Conservation (phyloP, 2,888 invertebrate genomes). For the Litoditis marina region DNA sequence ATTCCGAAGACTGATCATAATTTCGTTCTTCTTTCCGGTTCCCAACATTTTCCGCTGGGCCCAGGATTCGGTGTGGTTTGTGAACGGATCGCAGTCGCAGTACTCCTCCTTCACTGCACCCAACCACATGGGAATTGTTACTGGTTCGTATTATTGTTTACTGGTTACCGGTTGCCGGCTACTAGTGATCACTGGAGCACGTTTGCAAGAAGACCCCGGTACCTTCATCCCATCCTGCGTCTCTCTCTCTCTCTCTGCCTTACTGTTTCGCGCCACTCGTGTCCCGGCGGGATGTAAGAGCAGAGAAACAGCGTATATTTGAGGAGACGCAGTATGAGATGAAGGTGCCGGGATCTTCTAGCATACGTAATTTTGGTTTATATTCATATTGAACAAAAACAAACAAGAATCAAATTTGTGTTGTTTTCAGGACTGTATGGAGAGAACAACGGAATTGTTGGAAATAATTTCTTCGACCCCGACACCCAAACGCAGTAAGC, state of each 20-base stretch:
- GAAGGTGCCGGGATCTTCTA: no score
- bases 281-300: no score
- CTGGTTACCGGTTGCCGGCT: background rate
- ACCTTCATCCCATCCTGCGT: no score
- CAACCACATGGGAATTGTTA: slow-evolving; percentile 42
- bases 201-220: no score
- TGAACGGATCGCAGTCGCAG: slow-evolving; percentile 34
- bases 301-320: no score
- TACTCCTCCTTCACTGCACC: slow-evolving; percentile 38
- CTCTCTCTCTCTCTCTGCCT: no score
- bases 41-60: slow-evolving; percentile 39
- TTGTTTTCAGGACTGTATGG: slow-evolving; percentile 25
- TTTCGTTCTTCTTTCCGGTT: slow-evolving; percentile 19
- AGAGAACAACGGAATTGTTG: slow-evolving; percentile 37
- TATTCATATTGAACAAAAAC: no score
- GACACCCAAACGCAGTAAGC: no score
- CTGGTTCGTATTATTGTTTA: slow-evolving; percentile 8
- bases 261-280: no score
- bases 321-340: no score
- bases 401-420: background rate
- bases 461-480: slow-evolving; percentile 39
- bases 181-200: no score
- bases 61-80: slow-evolving; percentile 30
- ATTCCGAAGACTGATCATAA: background rate
- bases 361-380: no score